Conservation (phyloP, 2,888 invertebrate genomes). For the Pseudeuparius sepicola region DNA sequence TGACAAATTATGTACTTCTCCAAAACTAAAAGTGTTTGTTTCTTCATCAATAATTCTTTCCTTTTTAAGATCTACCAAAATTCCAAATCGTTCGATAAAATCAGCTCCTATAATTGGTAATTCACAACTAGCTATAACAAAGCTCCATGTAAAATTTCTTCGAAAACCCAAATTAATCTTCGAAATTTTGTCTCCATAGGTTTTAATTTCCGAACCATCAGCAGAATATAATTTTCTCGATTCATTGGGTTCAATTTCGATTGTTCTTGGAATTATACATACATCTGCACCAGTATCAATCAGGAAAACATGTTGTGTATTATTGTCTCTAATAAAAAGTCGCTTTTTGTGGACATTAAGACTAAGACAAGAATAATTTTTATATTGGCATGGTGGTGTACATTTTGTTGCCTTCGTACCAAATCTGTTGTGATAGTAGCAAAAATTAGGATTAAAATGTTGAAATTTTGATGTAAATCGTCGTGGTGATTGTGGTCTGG, state of each 20-base stretch:
- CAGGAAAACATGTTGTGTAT: not conserved
- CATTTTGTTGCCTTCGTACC: too few relatives aligned
- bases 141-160: not conserved
- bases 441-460: too few relatives aligned
- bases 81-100: not conserved
- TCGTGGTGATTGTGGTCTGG: too few relatives aligned
- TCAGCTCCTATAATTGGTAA: not conserved
- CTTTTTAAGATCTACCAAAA: not conserved
- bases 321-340: constrained; percentile 1
- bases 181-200: not conserved
- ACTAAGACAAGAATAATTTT: too few relatives aligned
- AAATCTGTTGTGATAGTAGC: too few relatives aligned
- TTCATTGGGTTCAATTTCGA: not conserved
- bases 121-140: not conserved
- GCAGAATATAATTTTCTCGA: not conserved
- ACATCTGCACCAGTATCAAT: not conserved
- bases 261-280: not conserved
- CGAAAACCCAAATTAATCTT: not conserved
- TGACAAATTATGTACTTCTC: not conserved
- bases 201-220: not conserved
- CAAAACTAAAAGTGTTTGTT: not conserved
- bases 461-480: too few relatives aligned
- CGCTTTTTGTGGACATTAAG: too few relatives aligned
- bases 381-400: too few relatives aligned
- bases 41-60: not conserved